Base-by-base conservation (phyloP, 1,140 invertebrate species). In the Meloidogyne chitwoodi region DNA sequence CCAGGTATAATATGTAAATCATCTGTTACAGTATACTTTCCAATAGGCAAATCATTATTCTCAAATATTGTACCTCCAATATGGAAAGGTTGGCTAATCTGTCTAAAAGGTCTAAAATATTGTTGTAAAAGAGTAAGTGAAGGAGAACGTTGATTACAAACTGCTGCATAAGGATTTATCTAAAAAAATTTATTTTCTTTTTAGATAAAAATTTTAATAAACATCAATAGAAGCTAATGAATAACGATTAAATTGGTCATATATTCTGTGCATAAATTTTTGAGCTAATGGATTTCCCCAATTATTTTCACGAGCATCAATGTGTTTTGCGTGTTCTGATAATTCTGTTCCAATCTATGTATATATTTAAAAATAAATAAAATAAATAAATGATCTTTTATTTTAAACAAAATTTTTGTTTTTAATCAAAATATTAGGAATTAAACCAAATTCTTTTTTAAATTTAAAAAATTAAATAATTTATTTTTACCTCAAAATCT, bases 221-320 rank as follows among this genome's bases (percentile, higher is more conserved):
- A 72, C 71, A 22, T 86, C 81, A 70, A 86, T 87, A 0, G 70
- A 48, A 24, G 85, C 85, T 67, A 86, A 66, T 3, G 86, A 87
- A 44, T 86, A 87, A 38, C 85, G 81, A 75, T 86, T 87, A 78
- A 86, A 86, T 77, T 85, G 85, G 78, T 86, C 85, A 73, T 87
- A 86, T 66, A 86, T 87, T 27, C 84, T 74, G 22, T 81, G 69
- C 93, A 77, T 92, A 91, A 1, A 90, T 89, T 81, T 90, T n/a
- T 76, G 65, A 12, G 74, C 80, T 24, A 83, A 77, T 27, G 80
- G 78, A 65, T 84, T 92, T 19, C 94, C 94, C 77, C 98, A 90
- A 93, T 94, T 99, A 85, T 99, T 99, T 82, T 91, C 93, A 5
- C 93, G 93, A 77, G 93, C 95, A 87, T 97, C 93, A 11, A 99